Evolutionary conservation across 2,888 invertebrate species (phyloP), one percentile per base, ranked within the genome.

Genomic region (Pristionchus mayeri): DNA sequence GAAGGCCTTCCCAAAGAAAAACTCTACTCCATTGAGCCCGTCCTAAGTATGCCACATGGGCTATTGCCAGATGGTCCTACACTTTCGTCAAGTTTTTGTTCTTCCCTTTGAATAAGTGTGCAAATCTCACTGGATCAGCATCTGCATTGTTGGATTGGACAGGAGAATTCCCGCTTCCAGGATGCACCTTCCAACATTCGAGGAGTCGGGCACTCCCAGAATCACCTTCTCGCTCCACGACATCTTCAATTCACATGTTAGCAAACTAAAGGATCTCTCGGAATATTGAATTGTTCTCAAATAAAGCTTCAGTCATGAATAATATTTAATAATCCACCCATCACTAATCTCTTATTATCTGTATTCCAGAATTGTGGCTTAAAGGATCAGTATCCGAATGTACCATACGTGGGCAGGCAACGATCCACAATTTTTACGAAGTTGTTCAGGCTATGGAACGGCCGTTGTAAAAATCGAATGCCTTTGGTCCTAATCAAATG

Each of bases 101-200:
- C 30, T 63, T 34, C 11, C 13, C 9, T n/a, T 37, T 34, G 13
- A 40, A 63, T 24, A 34, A 34, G 34, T 30, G 34, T 67, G 21
- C n/a, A 85, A 84, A 40, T 85, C 87, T 76, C 34, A 89, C 89
- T 90, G 88, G 30, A 92, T 95, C 90, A 97, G 95, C 87, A 95
- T 95, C 86, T 95, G 95, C 90, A 98, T 94, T 57, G 97, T 95
- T 0, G 96, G 96, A 94, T 96, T 96, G 86, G 97, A 97, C 84
- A 98, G 93, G 71, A 98, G 93, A 90, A 98, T 95, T 82, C 98
- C 98, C 71, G 95, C 95, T 94, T 96, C 96, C 95, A 95, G 87
- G 93, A 94, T 89, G 87, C 94, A 94, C 87, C 93, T 92, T 67
- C 91, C 91, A 18, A 85, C 85, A 44, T 85, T 86, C 52, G 89